A percentile compares a stretch with the other conserved stretches of the same genome.
Evolutionary conservation across 2,797 vertebrate species (phyloP).

Genomic region (Simalia tracyae): DNA sequence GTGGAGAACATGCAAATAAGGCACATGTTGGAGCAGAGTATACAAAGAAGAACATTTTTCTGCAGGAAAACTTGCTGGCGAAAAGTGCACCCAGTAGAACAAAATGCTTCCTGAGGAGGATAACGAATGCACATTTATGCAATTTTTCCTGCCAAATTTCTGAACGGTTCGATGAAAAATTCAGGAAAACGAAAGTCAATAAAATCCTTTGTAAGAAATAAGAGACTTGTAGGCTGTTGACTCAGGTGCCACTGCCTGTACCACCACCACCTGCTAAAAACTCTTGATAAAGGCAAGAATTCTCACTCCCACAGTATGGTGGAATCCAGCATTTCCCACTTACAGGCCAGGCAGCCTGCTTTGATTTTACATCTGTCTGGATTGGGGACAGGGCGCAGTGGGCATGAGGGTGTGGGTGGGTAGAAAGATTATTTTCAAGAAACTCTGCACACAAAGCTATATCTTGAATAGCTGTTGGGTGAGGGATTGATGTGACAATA

Average conservation of each 20-base stretch:
- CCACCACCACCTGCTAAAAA: not conserved
- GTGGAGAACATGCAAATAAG: not conserved
- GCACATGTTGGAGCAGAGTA: not conserved
- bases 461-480: not conserved
- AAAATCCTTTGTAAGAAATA: not conserved
- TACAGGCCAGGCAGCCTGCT: not conserved
- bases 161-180: not conserved
- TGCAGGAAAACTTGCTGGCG: not conserved
- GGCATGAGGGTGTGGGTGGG: not conserved
- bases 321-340: not conserved
- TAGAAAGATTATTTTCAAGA: not conserved
- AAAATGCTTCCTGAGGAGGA: not conserved
- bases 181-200: constrained; percentile 2
- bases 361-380: not conserved
- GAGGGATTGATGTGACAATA: not conserved
- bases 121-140: not conserved
- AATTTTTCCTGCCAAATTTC: not conserved
- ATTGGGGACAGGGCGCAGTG: not conserved
- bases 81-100: not conserved
- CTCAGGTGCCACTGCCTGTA: not conserved
- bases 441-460: not conserved
- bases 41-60: not conserved
- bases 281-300: not conserved
- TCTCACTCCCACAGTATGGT: not conserved
- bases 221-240: not conserved